phyloP scores from a whole-genome alignment of 2,797 vertebrate species.

The Selene dorsalis region DNA sequence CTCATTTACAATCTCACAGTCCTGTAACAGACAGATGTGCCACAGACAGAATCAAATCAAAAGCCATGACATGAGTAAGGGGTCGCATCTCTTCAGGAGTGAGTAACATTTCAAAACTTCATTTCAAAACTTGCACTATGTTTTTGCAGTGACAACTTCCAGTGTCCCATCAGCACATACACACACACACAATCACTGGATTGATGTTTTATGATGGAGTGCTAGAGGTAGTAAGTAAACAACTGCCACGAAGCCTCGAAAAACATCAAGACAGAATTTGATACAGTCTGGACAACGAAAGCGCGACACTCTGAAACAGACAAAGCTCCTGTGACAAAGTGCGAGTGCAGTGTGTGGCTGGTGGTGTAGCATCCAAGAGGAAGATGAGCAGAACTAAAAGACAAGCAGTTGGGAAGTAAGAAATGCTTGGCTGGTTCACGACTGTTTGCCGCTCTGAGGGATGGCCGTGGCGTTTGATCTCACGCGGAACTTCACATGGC shows the following conservation, averaged over 20 bases:
- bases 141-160: conserved; percentile 52
- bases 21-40: conserved; percentile 54
- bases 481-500: conserved; percentile 36
- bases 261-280: conserved; percentile 47
- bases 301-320: conserved; percentile 1
- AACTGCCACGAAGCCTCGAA: conserved; percentile 38
- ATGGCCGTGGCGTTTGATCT: conserved; percentile 60
- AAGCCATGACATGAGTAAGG: conserved; percentile 61
- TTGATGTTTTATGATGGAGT: conserved; percentile 49
- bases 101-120: conserved; percentile 44
- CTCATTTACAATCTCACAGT: conserved; percentile 24
- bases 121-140: conserved; percentile 49
- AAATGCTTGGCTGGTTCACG: conserved; percentile 33
- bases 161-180: conserved; percentile 4
- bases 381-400: conserved; percentile 27
- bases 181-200: conserved; percentile 25
- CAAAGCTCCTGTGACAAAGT: conserved; percentile 44
- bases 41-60: conserved; percentile 58
- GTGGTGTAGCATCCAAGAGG: conserved; percentile 1
- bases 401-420: conserved; percentile 29
- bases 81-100: conserved; percentile 52
- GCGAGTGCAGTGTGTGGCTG: background rate
- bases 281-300: conserved; percentile 45
- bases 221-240: conserved; percentile 53
- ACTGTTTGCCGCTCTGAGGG: conserved; percentile 35